Base-by-base conservation (phyloP, 2,113 vertebrate species). In the Marmota monax region DNA sequence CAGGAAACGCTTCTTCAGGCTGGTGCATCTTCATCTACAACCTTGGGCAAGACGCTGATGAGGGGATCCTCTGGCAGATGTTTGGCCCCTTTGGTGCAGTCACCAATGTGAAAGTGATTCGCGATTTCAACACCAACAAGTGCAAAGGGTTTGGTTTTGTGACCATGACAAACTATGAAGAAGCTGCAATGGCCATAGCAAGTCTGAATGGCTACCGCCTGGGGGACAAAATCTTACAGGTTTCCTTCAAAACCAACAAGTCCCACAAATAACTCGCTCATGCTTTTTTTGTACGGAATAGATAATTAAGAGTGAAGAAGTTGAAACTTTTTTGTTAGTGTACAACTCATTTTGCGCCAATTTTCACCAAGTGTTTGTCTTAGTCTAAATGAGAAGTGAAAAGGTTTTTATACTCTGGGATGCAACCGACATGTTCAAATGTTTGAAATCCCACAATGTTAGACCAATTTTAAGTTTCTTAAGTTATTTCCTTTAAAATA, bases 1-100 rank as follows among this genome's bases (percentile, higher is more conserved):
- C 99, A 11, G 99, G 99, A 92, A 99, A 98, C 98, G 98, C 99
- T 92, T 99, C 99, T 92, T 99, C 99, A 25, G 99, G 99, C 98
- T 99, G 99, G 99, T 99, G 99, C 98, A 99, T 99, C 99, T 99
- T 99, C 99, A 99, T 99, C 99, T 99, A 99, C 99, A 99, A 99
- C 99, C 99, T 99, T 90, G 99, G 99, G 97, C 99, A 99, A 98
- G 99, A 99, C 63, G 99, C 99, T 17, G 99, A 99, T 97, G 99
- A 99, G 98, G 99, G 99, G 98, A 99, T 99, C 98, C 99, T 99
- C 87, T 99, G 99, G 99, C 99, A 99, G 99, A 99, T 99, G 99
- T 99, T 99, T 94, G 99, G 99, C 92, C 99, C 99, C 87, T 99
- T 99, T 92, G 99, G 99, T 22, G 99, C 99, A 1, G 99, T 99